phyloP scores from a whole-genome alignment of 2,113 vertebrate genomes.

The Xiphophorus couchianus region DNA sequence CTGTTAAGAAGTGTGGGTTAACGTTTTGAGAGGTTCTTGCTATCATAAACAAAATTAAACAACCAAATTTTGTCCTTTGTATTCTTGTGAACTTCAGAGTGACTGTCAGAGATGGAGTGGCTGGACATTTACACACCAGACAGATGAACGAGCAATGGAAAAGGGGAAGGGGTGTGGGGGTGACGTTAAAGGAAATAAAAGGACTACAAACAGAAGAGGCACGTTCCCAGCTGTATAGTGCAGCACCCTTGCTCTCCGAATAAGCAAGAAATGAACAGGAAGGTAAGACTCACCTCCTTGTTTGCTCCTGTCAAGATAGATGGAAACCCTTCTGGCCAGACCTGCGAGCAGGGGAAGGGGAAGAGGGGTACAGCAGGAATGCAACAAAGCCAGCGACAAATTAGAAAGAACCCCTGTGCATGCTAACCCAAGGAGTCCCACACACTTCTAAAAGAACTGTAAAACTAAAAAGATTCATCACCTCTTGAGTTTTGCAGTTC shows the following conservation, averaged over 20 bases:
- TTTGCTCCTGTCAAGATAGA: slow-evolving; percentile 92
- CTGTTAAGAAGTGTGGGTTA: not conserved
- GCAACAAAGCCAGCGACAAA: slow-evolving; percentile 68
- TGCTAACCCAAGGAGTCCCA: slow-evolving; percentile 36
- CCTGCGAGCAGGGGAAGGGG: slow-evolving; percentile 77
- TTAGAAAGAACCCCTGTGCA: slow-evolving; percentile 66
- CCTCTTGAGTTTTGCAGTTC: slow-evolving; percentile 8
- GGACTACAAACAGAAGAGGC: not conserved
- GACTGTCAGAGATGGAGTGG: slow-evolving; percentile 14
- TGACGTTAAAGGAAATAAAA: slow-evolving; percentile 1
- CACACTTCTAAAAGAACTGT: slow-evolving; percentile 2
- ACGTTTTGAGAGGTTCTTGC: not conserved
- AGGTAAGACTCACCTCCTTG: slow-evolving; percentile 89
- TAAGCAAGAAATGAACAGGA: slow-evolving; percentile 36
- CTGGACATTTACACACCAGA: slow-evolving; percentile 8
- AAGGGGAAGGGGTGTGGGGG: not conserved
- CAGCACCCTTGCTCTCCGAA: slow-evolving; percentile 24
- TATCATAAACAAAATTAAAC: not conserved
- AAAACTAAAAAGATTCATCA: slow-evolving; percentile 13
- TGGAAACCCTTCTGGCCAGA: slow-evolving; percentile 91
- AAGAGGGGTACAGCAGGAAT: slow-evolving; percentile 22
- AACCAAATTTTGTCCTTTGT: not conserved
- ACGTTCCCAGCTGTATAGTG: slow-evolving; percentile 34
- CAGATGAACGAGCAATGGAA: slow-evolving; percentile 12
- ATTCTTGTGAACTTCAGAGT: not conserved